phyloP scores from a whole-genome alignment of 2,888 invertebrate species.

The Pachydiplax longipennis region DNA sequence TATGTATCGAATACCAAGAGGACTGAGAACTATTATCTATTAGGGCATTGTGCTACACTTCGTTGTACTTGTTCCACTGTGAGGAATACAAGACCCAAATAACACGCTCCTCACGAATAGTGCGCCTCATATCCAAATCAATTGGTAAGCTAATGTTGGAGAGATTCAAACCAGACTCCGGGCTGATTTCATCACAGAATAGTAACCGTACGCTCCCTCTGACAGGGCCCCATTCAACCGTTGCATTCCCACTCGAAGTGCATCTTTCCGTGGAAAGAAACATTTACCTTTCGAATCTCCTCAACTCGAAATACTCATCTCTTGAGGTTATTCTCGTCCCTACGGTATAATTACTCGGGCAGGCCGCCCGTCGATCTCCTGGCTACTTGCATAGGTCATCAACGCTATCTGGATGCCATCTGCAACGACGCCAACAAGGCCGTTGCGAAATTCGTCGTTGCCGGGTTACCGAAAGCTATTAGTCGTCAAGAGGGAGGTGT shows the following conservation, averaged over 20 bases:
- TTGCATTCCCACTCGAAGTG: neutral
- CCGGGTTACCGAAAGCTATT: too few relatives aligned
- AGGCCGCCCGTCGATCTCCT: neutral
- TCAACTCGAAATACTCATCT: neutral
- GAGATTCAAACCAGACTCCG: neutral
- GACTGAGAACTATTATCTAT: too few relatives aligned
- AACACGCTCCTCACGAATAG: too few relatives aligned
- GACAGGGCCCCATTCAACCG: neutral
- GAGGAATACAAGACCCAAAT: too few relatives aligned
- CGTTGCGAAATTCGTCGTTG: neutral
- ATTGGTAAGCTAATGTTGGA: neutral
- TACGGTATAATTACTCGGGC: slow-evolving; percentile 10
- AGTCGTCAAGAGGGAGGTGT: too few relatives aligned
- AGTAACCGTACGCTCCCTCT: neutral
- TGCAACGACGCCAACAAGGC: neutral
- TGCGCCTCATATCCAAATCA: too few relatives aligned
- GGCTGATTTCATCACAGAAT: neutral
- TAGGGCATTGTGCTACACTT: too few relatives aligned
- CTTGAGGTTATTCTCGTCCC: neutral
- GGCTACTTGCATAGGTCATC: slow-evolving; percentile 7
- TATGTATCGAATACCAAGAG: too few relatives aligned
- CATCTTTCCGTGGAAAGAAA: neutral
- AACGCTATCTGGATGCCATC: neutral
- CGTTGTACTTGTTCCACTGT: too few relatives aligned
- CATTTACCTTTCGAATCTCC: neutral